Conservation (phyloP, 2,113 vertebrate genomes). For the Equus quagga region DNA sequence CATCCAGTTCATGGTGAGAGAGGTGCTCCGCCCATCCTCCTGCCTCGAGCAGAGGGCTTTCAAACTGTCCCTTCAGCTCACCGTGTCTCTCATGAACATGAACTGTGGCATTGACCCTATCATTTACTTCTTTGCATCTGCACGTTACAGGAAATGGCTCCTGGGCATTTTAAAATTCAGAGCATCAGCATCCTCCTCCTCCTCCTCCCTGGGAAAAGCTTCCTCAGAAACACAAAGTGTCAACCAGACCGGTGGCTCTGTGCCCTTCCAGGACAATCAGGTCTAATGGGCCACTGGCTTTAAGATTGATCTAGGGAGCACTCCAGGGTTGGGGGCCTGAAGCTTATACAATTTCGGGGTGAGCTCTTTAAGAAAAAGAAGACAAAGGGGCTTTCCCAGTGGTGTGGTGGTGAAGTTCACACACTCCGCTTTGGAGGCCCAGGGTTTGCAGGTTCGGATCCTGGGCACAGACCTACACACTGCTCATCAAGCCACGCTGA, state of each 20-base stretch:
- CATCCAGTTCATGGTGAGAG: conserved; percentile 89
- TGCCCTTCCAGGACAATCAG: conserved; percentile 19
- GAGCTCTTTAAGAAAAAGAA: neutral
- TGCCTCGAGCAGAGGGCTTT: conserved; percentile 88
- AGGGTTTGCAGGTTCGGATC: too few relatives aligned
- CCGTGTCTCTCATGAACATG: conserved; percentile 91
- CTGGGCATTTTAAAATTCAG: conserved; percentile 88
- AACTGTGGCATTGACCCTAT: conserved; percentile 93
- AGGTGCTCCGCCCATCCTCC: conserved; percentile 80
- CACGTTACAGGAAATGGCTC: conserved; percentile 90
- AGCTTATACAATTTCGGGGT: neutral
- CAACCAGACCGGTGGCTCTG: neutral
- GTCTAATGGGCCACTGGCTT: neutral
- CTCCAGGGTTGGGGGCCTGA: neutral
- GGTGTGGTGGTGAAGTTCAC: too few relatives aligned
- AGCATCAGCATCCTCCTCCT: conserved; percentile 80
- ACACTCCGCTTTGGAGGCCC: too few relatives aligned
- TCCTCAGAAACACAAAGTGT: conserved; percentile 89
- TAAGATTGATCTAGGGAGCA: neutral
- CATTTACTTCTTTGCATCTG: conserved; percentile 94
- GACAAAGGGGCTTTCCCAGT: neutral
- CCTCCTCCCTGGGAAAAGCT: conserved; percentile 80
- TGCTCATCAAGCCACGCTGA: too few relatives aligned
- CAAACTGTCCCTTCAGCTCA: conserved; percentile 90
- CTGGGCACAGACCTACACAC: too few relatives aligned